Conservation (phyloP, 2,888 invertebrate species). For the Rhingia campestris region DNA sequence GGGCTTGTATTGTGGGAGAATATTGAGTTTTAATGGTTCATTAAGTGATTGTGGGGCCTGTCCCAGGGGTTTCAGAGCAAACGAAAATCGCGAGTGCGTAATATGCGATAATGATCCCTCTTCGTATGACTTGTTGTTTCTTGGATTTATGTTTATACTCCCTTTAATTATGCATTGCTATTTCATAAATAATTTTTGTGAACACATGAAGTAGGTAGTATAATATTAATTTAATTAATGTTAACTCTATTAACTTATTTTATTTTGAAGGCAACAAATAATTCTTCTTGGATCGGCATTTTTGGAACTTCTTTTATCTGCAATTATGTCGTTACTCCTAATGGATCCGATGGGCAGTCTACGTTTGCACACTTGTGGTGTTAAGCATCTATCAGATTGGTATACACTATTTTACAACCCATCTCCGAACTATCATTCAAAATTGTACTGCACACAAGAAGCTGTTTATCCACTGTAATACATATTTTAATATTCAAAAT, state of each 20-base stretch:
- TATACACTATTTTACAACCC: constrained; percentile 98
- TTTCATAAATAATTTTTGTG: constrained; percentile 93
- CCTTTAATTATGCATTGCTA: constrained; percentile 95
- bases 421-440: constrained; percentile 93
- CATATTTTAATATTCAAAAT: neutral
- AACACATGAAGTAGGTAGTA: constrained; percentile 86
- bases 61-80: constrained; percentile 90
- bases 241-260: neutral
- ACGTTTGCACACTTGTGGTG: constrained; percentile 89
- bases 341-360: constrained; percentile 92
- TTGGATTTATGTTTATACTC: constrained; percentile 96
- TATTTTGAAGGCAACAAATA: constrained; percentile 89
- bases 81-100: constrained; percentile 87
- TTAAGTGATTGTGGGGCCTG: constrained; percentile 94
- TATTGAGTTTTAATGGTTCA: constrained; percentile 86
- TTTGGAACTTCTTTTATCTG: constrained; percentile 90
- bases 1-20: constrained; percentile 84
- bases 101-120: constrained; percentile 89
- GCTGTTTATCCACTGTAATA: constrained; percentile 98
- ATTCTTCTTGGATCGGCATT: constrained; percentile 92
- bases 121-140: constrained; percentile 95
- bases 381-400: constrained; percentile 95
- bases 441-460: constrained; percentile 97
- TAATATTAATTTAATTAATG: neutral
- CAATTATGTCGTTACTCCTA: constrained; percentile 90